Evolutionary conservation across 2,113 vertebrate species (phyloP), one percentile per base, ranked within the genome.

Genomic region (rat (Rattus norvegicus)): DNA sequence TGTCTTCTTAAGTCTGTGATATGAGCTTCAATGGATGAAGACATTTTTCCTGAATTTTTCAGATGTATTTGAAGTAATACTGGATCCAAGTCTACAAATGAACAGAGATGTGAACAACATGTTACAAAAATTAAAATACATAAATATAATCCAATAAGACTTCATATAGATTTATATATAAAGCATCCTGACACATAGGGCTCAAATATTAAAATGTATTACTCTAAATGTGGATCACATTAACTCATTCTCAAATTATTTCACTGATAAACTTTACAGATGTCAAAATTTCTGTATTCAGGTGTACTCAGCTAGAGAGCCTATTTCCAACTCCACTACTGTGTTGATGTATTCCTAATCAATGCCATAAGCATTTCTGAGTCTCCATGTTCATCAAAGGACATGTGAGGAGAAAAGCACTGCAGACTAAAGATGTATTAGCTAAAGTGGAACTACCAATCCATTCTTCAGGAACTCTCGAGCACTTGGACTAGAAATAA

Each of bases 121-220:
- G 43, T 43, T 43, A 43, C 43, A 43, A 43, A 43, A 43, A 43
- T 43, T 43, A 43, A 43, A 43, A 43, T 43, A 16, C 6, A 36
- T 0, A 36, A 36, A 70, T 14, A 36, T 16, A 70, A 16, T 5
- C 30, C 43, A 70, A 70, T 33, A 33, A 70, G 14, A 6, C 0
- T 36, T 36, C 16, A 70, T 36, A 70, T 1, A 36, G 16, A 70
- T 70, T 63, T 63, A 26, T 63, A 63, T 9, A 9, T 63, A 26
- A 76, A 26, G 0, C 76, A 3, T 2, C 13, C 13, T 9, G 26
- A 0, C 47, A 36, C 5, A 10, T 3, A 36, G 76, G 11, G 28
- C 47, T 52, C 24, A 52, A 79, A 80, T 4, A 52, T 19, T 52
- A 52, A 6, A 52, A 33, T 8, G 33, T 20, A 20, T 36, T 79